A percentile compares a stretch with the other conserved stretches of the same genome.
These are phyloP conservation scores for Pantherophis guttatus DNA, from an alignment of 2,113 vertebrate species.

Conservation along the genomic window DNA sequence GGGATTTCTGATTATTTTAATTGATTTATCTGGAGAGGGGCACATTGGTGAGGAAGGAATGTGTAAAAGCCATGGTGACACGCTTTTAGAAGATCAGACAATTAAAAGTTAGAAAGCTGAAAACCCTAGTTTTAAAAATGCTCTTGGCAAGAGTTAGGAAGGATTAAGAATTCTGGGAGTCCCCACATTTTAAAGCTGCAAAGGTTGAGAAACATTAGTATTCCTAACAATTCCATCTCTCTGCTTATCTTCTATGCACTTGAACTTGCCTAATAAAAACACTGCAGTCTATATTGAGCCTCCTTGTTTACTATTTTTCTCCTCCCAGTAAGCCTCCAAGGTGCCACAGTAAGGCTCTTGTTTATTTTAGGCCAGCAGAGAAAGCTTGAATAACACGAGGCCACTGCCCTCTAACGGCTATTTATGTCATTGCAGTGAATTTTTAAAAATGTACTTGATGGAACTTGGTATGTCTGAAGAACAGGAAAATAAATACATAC, in stretches of 20 bases:
- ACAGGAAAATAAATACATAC: not conserved
- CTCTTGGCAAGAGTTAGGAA: not conserved
- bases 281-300: not conserved
- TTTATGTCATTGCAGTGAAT: not conserved
- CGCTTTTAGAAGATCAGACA: not conserved
- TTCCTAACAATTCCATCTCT: not conserved
- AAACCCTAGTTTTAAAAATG: not conserved
- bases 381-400: not conserved
- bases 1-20: not conserved
- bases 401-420: not conserved
- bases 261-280: slow-evolving; percentile 5
- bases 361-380: not conserved
- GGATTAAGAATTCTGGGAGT: not conserved
- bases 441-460: not conserved
- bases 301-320: not conserved
- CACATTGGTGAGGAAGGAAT: not conserved
- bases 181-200: not conserved
- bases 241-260: not conserved
- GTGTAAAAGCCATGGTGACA: not conserved
- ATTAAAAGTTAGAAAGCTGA: not conserved
- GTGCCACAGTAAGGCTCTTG: not conserved
- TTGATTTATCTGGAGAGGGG: not conserved
- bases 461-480: not conserved
- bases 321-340: not conserved
- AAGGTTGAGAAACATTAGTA: not conserved